phyloP scores from a whole-genome alignment of 2,113 vertebrate genomes.

The Pseudopipra pipra region DNA sequence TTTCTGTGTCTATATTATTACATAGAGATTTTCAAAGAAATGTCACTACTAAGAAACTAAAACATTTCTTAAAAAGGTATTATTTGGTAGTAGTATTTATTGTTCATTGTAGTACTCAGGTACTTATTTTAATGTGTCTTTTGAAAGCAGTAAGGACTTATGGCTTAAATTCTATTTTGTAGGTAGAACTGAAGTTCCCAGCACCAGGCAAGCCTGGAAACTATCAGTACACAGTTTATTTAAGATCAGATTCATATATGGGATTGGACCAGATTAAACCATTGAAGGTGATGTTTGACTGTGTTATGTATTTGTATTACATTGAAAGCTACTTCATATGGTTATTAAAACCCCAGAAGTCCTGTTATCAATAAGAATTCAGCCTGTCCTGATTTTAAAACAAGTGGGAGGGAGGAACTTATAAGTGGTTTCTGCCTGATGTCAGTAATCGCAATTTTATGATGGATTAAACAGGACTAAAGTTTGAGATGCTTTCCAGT shows the following conservation, averaged over 20 bases:
- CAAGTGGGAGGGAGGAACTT: not conserved
- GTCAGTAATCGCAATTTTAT: not conserved
- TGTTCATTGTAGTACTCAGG: not conserved
- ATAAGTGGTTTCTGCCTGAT: not conserved
- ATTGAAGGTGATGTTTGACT: constrained; percentile 84
- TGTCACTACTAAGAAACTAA: not conserved
- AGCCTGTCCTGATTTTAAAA: not conserved
- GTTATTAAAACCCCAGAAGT: not conserved
- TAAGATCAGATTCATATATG: constrained; percentile 95
- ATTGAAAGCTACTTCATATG: not conserved
- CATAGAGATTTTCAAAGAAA: not conserved
- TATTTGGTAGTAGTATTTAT: not conserved
- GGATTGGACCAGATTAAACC: constrained; percentile 96
- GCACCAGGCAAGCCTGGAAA: constrained; percentile 97
- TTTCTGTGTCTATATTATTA: not conserved
- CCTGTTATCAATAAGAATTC: not conserved
- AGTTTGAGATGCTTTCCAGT: not conserved
- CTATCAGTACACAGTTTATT: constrained; percentile 96
- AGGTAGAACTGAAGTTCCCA: constrained; percentile 99
- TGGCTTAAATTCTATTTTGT: constrained; percentile 5
- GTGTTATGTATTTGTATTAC: not conserved
- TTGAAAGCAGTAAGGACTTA: not conserved
- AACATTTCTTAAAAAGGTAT: not conserved
- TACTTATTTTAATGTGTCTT: not conserved
- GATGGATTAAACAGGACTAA: not conserved